phyloP scores from a whole-genome alignment of 2,888 invertebrate species.

The Strigamia transsilvanica region DNA sequence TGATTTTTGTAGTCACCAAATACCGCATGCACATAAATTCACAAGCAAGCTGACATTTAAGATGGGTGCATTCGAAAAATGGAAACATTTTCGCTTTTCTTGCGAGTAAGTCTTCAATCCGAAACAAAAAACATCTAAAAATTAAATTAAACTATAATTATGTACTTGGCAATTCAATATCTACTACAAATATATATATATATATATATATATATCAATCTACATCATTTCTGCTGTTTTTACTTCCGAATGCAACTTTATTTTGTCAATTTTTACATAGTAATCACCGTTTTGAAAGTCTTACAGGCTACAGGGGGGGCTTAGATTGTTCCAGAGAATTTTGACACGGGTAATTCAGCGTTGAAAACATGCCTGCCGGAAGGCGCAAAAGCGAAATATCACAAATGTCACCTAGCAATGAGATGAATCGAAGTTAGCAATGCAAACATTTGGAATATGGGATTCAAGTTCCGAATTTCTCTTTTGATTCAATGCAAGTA shows the following conservation, averaged over 20 bases:
- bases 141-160: too few relatives aligned
- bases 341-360: background rate
- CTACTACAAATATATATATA: too few relatives aligned
- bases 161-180: too few relatives aligned
- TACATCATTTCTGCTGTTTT: too few relatives aligned
- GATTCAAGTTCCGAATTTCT: too few relatives aligned
- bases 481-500: too few relatives aligned
- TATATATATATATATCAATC: too few relatives aligned
- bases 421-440: background rate
- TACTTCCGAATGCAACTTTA: too few relatives aligned
- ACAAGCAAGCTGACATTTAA: background rate
- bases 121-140: too few relatives aligned
- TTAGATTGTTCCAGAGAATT: background rate
- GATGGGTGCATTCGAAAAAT: background rate
- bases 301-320: background rate
- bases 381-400: background rate
- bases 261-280: background rate
- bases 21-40: slow-evolving; percentile 14
- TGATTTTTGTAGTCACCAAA: background rate
- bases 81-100: too few relatives aligned
- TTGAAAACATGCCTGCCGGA: slow-evolving; percentile 1
- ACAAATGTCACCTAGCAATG: background rate
- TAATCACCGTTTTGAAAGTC: background rate
- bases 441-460: too few relatives aligned
- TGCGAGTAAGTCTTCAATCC: too few relatives aligned